Conservation (phyloP, 2,888 invertebrate species). For the Tridacna crocea region DNA sequence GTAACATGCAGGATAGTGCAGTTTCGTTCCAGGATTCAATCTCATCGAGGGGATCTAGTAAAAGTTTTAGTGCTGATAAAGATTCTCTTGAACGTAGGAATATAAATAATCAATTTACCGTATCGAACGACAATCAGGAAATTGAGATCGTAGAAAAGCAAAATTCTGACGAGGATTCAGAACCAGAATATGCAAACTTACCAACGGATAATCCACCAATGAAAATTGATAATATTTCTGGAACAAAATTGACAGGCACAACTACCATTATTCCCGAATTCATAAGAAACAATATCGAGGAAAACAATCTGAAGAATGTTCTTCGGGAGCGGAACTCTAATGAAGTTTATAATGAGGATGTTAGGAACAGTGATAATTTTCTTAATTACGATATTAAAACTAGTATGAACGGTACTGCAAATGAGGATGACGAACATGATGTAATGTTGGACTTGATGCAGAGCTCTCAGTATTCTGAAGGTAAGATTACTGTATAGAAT, state of each 20-base stretch:
- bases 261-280: constrained; percentile 40
- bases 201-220: constrained; percentile 60
- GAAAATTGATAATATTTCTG: constrained; percentile 49
- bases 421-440: constrained; percentile 35
- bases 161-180: constrained; percentile 60
- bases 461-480: constrained; percentile 65
- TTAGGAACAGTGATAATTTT: constrained; percentile 46
- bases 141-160: constrained; percentile 23
- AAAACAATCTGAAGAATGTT: constrained; percentile 62
- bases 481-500: constrained; percentile 37
- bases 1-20: constrained; percentile 76
- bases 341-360: constrained; percentile 43
- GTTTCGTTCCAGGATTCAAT: constrained; percentile 76
- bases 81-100: constrained; percentile 47
- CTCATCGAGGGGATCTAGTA: constrained; percentile 71
- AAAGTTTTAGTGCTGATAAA: constrained; percentile 57
- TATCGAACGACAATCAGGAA: constrained; percentile 59
- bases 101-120: constrained; percentile 47
- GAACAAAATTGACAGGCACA: constrained; percentile 40
- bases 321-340: constrained; percentile 57
- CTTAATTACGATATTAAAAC: constrained; percentile 43
- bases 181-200: constrained; percentile 82
- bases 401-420: constrained; percentile 48
- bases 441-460: constrained; percentile 56
- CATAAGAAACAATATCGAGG: constrained; percentile 52